Percentiles rank a stretch among this genome's conserved stretches.
Evolutionary conservation across 2,888 invertebrate species (phyloP).

Genomic region (Petrophora chlorosata): DNA sequence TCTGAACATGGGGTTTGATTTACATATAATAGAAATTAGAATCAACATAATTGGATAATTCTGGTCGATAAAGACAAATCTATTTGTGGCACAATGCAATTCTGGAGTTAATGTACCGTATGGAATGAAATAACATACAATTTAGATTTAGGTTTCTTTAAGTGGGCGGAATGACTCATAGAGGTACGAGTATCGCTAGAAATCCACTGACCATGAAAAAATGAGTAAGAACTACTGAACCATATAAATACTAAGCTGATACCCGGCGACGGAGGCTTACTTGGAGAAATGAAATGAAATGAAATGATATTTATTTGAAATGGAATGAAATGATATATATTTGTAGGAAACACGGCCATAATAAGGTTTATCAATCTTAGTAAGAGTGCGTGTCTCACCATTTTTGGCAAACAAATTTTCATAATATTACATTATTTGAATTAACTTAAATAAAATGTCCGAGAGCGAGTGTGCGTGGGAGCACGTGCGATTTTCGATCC

Average conservation of each 20-base stretch:
- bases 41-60: constrained; percentile 48
- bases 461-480: no score
- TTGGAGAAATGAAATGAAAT: no score
- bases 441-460: no score
- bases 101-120: constrained; percentile 27
- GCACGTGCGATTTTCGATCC: no score
- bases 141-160: constrained; percentile 10
- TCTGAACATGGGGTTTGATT: constrained; percentile 40
- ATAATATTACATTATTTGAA: no score
- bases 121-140: constrained; percentile 18
- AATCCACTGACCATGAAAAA: constrained; percentile 6
- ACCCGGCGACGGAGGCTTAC: no score
- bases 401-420: no score
- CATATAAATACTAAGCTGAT: not conserved
- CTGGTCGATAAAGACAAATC: constrained; percentile 44
- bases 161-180: constrained; percentile 8
- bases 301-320: no score
- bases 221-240: constrained; percentile 8
- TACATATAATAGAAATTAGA: constrained; percentile 56
- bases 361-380: no score
- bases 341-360: no score
- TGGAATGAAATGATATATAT: no score
- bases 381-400: no score
- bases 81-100: constrained; percentile 27
- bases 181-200: not conserved